These are phyloP conservation scores for Pachycephus smyrnensis DNA, from an alignment of 2,888 invertebrate genomes.

Conservation along the genomic window DNA sequence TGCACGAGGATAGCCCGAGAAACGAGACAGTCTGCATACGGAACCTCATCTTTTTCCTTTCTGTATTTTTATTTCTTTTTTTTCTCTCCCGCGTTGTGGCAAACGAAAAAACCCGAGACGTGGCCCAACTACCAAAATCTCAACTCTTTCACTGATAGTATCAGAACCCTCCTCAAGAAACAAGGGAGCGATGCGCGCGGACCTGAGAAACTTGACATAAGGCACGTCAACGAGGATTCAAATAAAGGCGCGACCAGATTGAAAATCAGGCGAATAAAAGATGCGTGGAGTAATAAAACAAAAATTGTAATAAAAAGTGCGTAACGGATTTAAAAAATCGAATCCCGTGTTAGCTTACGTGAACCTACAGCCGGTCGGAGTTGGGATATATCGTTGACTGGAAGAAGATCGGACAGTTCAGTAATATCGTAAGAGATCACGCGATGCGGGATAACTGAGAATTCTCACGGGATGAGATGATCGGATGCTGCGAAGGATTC, in stretches of 20 bases:
- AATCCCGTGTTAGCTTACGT: not conserved
- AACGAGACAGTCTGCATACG: conserved; percentile 23
- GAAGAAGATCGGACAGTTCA: not conserved
- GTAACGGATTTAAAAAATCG: not conserved
- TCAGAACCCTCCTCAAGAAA: conserved; percentile 30
- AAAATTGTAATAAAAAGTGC: not conserved
- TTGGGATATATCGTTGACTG: not conserved
- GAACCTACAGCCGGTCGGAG: not conserved
- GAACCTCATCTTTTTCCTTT: conserved; percentile 4
- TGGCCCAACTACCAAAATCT: conserved; percentile 61
- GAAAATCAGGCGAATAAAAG: not conserved
- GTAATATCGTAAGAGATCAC: not conserved
- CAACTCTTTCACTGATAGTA: conserved; percentile 54
- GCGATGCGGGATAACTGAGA: not conserved
- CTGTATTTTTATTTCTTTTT: conserved; percentile 21
- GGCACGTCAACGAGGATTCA: not conserved
- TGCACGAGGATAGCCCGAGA: conserved; percentile 31
- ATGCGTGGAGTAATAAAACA: not conserved
- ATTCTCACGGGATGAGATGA: not conserved
- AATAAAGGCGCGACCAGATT: not conserved
- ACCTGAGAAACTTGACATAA: not conserved
- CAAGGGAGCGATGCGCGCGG: conserved; percentile 11
- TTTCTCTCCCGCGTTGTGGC: conserved; percentile 39
- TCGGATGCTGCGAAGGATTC: not conserved
- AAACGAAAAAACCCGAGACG: conserved; percentile 59